These are phyloP conservation scores for Anniella stebbinsi DNA, from an alignment of 2,797 vertebrate genomes.

Conservation along the genomic window DNA sequence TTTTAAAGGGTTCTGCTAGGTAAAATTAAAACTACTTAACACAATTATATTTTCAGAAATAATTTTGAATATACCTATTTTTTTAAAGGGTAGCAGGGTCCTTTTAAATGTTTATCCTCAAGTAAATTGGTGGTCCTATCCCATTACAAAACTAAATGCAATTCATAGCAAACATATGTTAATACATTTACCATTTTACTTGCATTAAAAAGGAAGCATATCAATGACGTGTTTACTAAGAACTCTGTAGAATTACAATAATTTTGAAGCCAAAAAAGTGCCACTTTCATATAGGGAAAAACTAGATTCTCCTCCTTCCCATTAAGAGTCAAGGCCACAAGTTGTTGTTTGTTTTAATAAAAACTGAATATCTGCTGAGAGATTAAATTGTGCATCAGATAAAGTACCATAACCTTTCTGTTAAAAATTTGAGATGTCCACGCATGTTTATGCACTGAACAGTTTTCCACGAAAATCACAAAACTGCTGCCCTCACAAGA, in stretches of 20 bases:
- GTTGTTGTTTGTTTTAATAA: slow-evolving; percentile 47
- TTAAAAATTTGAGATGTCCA: slow-evolving; percentile 70
- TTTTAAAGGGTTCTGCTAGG: slow-evolving; percentile 56
- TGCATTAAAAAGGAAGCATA: slow-evolving; percentile 58
- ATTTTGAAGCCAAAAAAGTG: slow-evolving; percentile 59
- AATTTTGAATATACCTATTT: slow-evolving; percentile 52
- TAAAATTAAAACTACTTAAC: slow-evolving; percentile 28
- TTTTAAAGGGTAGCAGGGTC: slow-evolving; percentile 44
- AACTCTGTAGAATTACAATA: slow-evolving; percentile 49
- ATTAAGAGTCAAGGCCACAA: slow-evolving; percentile 73
- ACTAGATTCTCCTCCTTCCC: slow-evolving; percentile 64
- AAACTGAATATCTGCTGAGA: slow-evolving; percentile 75
- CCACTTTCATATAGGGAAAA: slow-evolving; percentile 65
- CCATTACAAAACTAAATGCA: slow-evolving; percentile 55
- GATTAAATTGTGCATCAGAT: slow-evolving; percentile 69
- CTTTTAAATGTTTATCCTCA: slow-evolving; percentile 66
- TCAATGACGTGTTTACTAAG: slow-evolving; percentile 44
- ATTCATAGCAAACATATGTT: slow-evolving; percentile 58
- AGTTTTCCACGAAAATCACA: slow-evolving; percentile 54
- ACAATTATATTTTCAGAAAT: slow-evolving; percentile 38
- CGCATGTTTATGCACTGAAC: slow-evolving; percentile 70
- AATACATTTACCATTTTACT: slow-evolving; percentile 56
- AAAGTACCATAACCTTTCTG: slow-evolving; percentile 65
- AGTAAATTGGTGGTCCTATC: slow-evolving; percentile 65
- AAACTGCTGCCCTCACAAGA: slow-evolving; percentile 40